Percentiles rank a stretch among this genome's conserved stretches.
These are phyloP conservation scores for Chloroceryle amazona DNA, from an alignment of 2,797 vertebrate genomes.

Conservation along the genomic window DNA sequence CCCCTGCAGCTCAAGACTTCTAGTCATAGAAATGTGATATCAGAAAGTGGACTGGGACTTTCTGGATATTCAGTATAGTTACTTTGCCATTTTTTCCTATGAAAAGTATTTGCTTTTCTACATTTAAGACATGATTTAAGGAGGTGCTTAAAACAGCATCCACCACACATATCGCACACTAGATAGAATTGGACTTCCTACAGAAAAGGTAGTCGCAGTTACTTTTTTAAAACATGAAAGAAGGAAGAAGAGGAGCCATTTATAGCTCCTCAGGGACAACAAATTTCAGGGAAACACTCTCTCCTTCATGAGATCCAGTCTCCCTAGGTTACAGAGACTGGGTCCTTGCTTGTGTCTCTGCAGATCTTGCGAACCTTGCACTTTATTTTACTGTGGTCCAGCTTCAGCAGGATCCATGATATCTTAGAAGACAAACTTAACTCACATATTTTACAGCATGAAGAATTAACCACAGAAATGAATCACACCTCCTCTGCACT, in stretches of 20 bases:
- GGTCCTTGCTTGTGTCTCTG: background rate
- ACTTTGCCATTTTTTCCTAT: background rate
- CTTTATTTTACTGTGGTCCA: background rate
- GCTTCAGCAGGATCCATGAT: background rate
- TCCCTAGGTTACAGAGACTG: accelerated
- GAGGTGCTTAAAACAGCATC: background rate
- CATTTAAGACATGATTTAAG: background rate
- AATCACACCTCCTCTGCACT: background rate
- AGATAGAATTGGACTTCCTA: background rate
- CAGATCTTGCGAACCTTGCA: background rate
- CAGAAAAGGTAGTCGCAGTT: background rate
- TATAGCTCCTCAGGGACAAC: background rate
- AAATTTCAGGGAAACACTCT: background rate
- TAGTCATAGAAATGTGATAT: background rate
- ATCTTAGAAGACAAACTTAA: background rate
- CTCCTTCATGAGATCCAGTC: background rate
- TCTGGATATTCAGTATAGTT: background rate
- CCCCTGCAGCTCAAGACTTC: background rate
- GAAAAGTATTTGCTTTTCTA: background rate
- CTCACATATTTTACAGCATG: background rate
- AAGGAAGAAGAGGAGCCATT: background rate
- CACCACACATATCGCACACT: background rate
- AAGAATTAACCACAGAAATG: background rate
- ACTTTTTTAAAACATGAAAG: background rate
- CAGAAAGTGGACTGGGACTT: background rate